Percentiles rank a stretch among this genome's conserved stretches.
Conservation (phyloP, 1,140 invertebrate species). For the Drosophila arawakana region DNA sequence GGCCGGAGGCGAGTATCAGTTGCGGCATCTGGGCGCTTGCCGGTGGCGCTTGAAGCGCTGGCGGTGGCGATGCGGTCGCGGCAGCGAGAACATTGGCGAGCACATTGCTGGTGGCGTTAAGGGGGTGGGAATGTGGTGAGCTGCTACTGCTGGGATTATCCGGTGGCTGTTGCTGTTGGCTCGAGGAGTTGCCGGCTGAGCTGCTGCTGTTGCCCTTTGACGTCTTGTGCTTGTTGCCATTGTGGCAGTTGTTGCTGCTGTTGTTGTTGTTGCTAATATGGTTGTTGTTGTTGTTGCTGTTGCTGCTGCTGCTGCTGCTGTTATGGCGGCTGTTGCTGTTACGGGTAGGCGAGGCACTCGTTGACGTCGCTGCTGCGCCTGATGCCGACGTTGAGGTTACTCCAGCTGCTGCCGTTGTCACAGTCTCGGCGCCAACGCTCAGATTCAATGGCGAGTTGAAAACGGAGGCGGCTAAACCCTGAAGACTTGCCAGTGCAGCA, state of each 20-base stretch:
- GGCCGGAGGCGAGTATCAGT: conserved; percentile 93
- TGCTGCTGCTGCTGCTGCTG: conserved; percentile 11
- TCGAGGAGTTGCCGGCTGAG: conserved; percentile 45
- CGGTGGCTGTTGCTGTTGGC: conserved; percentile 61
- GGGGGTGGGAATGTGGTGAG: conserved; percentile 59
- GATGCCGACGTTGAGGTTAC: conserved; percentile 73
- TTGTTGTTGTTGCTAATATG: conserved; percentile 10
- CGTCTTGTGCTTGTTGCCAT: conserved; percentile 30
- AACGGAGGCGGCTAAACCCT: conserved; percentile 89
- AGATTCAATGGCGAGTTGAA: conserved; percentile 92
- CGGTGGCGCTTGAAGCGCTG: conserved; percentile 83
- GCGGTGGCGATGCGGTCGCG: conserved; percentile 84
- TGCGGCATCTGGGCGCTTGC: conserved; percentile 85
- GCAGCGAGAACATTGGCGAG: conserved; percentile 79
- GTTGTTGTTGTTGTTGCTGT: background rate
- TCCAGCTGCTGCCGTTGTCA: conserved; percentile 72
- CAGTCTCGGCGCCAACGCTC: conserved; percentile 87
- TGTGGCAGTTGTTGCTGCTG: conserved; percentile 44
- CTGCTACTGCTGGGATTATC: conserved; percentile 73
- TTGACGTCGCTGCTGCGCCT: conserved; percentile 16
- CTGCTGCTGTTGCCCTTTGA: conserved; percentile 46
- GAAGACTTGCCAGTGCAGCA: conserved; percentile 88
- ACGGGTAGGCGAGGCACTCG: conserved; percentile 33
- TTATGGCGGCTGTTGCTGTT: conserved; percentile 11
- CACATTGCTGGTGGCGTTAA: conserved; percentile 57